Percentiles rank a stretch among this genome's conserved stretches.
Evolutionary conservation across 1,140 invertebrate species (phyloP).

Genomic region (Hyposmocoma kahamanoa): DNA sequence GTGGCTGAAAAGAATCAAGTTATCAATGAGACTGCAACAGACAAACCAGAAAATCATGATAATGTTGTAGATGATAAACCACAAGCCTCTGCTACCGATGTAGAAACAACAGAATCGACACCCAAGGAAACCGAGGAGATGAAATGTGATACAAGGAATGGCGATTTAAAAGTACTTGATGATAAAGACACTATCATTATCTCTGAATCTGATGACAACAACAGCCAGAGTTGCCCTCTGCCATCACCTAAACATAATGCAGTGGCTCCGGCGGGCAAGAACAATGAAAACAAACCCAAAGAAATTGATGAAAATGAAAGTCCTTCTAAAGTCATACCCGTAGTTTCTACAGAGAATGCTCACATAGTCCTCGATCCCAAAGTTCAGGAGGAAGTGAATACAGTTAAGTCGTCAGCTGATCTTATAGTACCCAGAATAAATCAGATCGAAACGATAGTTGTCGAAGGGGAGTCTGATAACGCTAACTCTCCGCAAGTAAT

Average conservation of each 20-base stretch:
- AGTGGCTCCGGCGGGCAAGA: slow-evolving; percentile 28
- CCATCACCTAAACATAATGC: slow-evolving; percentile 53
- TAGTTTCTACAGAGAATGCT: slow-evolving; percentile 64
- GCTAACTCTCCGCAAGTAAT: slow-evolving; percentile 37
- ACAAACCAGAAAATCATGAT: slow-evolving; percentile 29
- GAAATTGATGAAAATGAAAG: slow-evolving; percentile 45
- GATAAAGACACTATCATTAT: slow-evolving; percentile 71
- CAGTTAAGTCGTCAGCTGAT: slow-evolving; percentile 36
- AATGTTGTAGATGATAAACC: slow-evolving; percentile 21
- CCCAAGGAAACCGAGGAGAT: slow-evolving; percentile 25
- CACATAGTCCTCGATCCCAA: slow-evolving; percentile 60
- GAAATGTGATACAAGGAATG: slow-evolving; percentile 35
- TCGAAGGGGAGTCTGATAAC: slow-evolving; percentile 56
- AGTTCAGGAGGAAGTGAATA: slow-evolving; percentile 35
- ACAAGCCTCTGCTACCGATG: slow-evolving; percentile 24
- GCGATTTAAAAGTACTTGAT: slow-evolving; percentile 45
- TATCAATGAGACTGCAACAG: slow-evolving; percentile 44
- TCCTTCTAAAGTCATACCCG: slow-evolving; percentile 57
- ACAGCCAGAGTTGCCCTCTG: slow-evolving; percentile 63
- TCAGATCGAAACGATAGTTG: slow-evolving; percentile 57
- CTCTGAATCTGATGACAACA: slow-evolving; percentile 71
- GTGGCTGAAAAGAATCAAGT: slow-evolving; percentile 61
- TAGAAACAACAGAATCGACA: slow-evolving; percentile 19
- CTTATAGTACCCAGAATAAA: slow-evolving; percentile 49
- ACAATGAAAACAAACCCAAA: slow-evolving; percentile 42